Evolutionary conservation across 2,888 invertebrate species (phyloP).

Genomic region (Lucinisca nassula): DNA sequence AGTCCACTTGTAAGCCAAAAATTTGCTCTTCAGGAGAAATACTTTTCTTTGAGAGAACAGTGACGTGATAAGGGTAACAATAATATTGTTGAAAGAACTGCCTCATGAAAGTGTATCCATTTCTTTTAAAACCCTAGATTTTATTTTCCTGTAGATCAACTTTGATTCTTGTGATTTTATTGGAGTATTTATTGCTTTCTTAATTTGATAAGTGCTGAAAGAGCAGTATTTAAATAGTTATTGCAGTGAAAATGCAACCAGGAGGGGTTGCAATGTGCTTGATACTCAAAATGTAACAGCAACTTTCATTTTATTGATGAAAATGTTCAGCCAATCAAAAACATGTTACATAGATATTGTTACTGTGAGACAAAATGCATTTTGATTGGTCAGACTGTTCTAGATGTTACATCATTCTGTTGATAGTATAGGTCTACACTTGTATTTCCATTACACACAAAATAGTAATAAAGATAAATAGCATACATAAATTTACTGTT

Average conservation of each 20-base stretch:
- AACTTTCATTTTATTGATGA: neutral
- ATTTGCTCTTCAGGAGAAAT: too few relatives aligned
- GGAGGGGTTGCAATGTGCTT: neutral
- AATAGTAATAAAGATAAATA: slow-evolving; percentile 73
- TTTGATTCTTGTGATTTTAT: neutral
- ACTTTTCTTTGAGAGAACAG: too few relatives aligned
- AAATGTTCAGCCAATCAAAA: slow-evolving; percentile 32
- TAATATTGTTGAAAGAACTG: too few relatives aligned
- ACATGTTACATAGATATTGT: neutral
- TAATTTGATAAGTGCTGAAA: neutral
- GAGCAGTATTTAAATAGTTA: neutral
- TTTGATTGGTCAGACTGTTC: neutral
- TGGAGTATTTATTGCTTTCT: neutral
- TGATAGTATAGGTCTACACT: slow-evolving; percentile 49
- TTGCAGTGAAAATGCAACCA: neutral
- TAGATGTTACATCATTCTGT: neutral
- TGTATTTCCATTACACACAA: slow-evolving; percentile 71
- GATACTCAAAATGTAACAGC: slow-evolving; percentile 12
- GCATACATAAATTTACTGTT: neutral
- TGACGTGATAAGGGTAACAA: too few relatives aligned
- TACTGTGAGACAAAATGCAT: neutral
- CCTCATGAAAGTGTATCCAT: too few relatives aligned
- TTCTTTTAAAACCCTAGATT: too few relatives aligned
- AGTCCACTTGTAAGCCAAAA: too few relatives aligned
- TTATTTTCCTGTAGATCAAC: neutral